phyloP scores from a whole-genome alignment of 2,888 invertebrate genomes.

The Ichneumon xanthorius region DNA sequence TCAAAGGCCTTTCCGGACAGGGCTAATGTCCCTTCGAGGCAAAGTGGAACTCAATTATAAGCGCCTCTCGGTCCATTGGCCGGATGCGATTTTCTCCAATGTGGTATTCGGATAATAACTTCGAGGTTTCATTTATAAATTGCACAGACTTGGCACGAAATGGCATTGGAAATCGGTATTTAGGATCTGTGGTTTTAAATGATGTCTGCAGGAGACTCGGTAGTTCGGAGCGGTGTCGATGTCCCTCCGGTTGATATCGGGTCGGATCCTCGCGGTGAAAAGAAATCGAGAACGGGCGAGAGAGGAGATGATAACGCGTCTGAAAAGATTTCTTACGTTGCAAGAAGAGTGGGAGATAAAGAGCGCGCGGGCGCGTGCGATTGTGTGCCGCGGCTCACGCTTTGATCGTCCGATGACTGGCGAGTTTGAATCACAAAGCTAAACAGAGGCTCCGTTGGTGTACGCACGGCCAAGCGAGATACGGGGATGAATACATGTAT shows the following conservation, averaged over 20 bases:
- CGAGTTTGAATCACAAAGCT: constrained; percentile 65
- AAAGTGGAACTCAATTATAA: constrained; percentile 31
- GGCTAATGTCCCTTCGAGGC: constrained; percentile 53
- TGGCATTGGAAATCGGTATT: neutral
- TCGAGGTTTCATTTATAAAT: neutral
- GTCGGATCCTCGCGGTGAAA: constrained; percentile 49
- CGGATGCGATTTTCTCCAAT: constrained; percentile 5
- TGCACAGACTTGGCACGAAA: neutral
- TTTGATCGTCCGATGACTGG: constrained; percentile 67
- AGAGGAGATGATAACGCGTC: constrained; percentile 30
- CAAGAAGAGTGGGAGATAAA: constrained; percentile 49
- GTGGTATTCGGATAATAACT: neutral
- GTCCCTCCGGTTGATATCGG: constrained; percentile 41
- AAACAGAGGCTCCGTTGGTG: constrained; percentile 61
- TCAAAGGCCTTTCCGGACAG: constrained; percentile 51
- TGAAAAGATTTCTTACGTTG: constrained; percentile 50
- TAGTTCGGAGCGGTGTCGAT: constrained; percentile 58
- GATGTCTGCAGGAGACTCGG: constrained; percentile 31
- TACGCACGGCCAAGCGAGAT: constrained; percentile 38
- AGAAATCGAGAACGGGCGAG: constrained; percentile 38
- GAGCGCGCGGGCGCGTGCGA: constrained; percentile 52
- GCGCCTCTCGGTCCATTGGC: constrained; percentile 8
- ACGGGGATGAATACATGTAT: constrained; percentile 43
- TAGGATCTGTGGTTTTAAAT: neutral
- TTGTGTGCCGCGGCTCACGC: constrained; percentile 63